Evolutionary conservation across 2,113 vertebrate genomes (phyloP).

Genomic region (Emydura subglobosa): DNA sequence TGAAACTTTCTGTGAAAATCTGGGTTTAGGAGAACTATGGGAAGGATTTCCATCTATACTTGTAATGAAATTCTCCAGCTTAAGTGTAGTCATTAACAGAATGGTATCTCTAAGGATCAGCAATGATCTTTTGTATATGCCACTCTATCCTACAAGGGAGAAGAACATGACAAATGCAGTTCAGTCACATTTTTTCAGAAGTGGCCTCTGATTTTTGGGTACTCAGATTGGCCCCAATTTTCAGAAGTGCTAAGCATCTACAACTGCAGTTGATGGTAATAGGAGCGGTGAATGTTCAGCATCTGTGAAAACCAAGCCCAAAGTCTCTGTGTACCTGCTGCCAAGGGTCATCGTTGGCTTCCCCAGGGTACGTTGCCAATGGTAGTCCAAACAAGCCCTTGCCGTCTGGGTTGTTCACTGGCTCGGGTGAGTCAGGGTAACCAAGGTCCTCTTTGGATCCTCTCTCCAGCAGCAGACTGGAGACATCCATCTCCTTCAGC

Average conservation of each 20-base stretch:
- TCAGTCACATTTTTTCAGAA: background rate
- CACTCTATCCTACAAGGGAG: background rate
- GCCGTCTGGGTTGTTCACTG: too few relatives aligned
- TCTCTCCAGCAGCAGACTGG: too few relatives aligned
- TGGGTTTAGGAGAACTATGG: background rate
- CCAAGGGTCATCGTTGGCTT: too few relatives aligned
- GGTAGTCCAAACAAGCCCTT: too few relatives aligned
- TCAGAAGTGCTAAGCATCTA: background rate
- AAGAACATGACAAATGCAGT: background rate
- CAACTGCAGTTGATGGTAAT: constrained; percentile 2
- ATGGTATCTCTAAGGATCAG: background rate
- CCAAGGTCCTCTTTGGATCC: too few relatives aligned
- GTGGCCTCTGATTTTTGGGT: constrained; percentile 5
- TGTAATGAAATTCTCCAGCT: background rate
- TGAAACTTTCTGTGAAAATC: background rate
- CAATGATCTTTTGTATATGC: background rate
- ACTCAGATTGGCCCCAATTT: constrained; percentile 4
- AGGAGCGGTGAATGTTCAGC: background rate
- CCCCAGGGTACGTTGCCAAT: too few relatives aligned
- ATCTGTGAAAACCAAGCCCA: background rate
- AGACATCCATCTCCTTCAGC: too few relatives aligned
- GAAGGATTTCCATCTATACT: background rate
- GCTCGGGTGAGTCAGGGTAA: too few relatives aligned
- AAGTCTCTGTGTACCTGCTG: background rate
- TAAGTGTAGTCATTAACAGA: background rate